Conservation (phyloP, 2,797 vertebrate species). For the Neopelma chrysocephalum region DNA sequence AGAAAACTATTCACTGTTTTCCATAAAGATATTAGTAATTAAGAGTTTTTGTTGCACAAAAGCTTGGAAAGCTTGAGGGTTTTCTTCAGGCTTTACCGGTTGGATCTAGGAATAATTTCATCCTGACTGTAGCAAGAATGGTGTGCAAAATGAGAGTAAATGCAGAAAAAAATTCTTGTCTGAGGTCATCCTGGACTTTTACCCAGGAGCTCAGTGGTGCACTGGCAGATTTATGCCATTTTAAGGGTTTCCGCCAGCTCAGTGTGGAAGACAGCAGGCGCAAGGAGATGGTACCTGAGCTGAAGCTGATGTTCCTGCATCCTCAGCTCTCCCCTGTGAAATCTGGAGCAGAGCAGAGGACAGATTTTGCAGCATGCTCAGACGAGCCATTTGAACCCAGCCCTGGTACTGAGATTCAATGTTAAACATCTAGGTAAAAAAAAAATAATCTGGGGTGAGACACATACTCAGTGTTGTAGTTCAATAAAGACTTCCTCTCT, state of each 20-base stretch:
- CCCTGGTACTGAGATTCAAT: background rate
- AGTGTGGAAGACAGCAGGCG: accelerated
- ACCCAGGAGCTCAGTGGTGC: accelerated
- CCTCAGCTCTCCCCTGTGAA: background rate
- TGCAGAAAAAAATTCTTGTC: background rate
- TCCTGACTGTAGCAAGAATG: background rate
- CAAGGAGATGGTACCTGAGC: background rate
- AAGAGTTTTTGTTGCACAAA: background rate
- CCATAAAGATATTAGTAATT: background rate
- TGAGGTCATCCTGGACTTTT: background rate
- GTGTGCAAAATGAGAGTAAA: background rate
- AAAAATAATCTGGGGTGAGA: conserved; percentile 10
- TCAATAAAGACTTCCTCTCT: background rate
- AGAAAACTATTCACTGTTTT: background rate
- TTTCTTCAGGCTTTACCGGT: background rate
- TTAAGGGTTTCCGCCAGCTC: background rate
- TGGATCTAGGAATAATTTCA: background rate
- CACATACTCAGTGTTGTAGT: background rate
- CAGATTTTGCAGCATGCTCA: accelerated
- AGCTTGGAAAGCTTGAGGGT: background rate
- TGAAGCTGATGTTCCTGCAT: background rate
- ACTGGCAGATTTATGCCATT: background rate
- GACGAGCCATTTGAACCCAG: background rate
- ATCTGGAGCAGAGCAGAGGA: background rate
- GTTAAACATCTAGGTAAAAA: background rate